These are phyloP conservation scores for Himalopsyche tibetana DNA, from an alignment of 2,888 invertebrate genomes.

Conservation along the genomic window DNA sequence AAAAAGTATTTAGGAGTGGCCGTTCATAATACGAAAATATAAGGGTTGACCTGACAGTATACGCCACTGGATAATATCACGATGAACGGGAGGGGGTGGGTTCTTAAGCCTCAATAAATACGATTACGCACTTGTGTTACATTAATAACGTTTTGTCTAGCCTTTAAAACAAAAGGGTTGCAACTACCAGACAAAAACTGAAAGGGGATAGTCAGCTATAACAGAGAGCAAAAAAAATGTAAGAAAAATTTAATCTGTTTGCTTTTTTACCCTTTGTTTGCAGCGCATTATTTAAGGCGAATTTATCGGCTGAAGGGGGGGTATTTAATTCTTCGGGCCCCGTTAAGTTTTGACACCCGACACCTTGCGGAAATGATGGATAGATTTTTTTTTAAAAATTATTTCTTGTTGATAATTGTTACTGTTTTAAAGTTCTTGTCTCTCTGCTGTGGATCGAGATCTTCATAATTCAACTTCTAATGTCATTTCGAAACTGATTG, in stretches of 20 bases:
- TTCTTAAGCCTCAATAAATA: conserved; percentile 66
- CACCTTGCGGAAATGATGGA: conserved; percentile 1
- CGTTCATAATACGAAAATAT: too few relatives aligned
- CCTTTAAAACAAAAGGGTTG: conserved; percentile 58
- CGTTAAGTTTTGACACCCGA: conserved; percentile 28
- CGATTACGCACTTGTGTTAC: conserved; percentile 65
- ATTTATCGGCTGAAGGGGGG: conserved; percentile 58
- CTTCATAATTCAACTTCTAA: too few relatives aligned
- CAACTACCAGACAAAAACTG: conserved; percentile 49
- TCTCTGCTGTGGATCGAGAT: too few relatives aligned
- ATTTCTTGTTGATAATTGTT: too few relatives aligned
- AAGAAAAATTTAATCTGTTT: conserved; percentile 62
- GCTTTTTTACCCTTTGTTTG: conserved; percentile 61
- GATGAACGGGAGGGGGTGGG: conserved; percentile 55
- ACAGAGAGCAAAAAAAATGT: conserved; percentile 50
- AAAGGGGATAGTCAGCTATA: conserved; percentile 49
- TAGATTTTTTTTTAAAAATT: not conserved
- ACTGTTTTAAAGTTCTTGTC: too few relatives aligned
- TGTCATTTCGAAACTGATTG: too few relatives aligned
- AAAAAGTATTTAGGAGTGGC: too few relatives aligned
- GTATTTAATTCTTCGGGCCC: conserved; percentile 41
- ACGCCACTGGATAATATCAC: conserved; percentile 11
- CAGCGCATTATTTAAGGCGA: conserved; percentile 63
- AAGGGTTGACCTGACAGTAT: not conserved
- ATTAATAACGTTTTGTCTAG: conserved; percentile 66